Conservation (phyloP, 2,113 vertebrate species). For the Eurypyga helias region DNA sequence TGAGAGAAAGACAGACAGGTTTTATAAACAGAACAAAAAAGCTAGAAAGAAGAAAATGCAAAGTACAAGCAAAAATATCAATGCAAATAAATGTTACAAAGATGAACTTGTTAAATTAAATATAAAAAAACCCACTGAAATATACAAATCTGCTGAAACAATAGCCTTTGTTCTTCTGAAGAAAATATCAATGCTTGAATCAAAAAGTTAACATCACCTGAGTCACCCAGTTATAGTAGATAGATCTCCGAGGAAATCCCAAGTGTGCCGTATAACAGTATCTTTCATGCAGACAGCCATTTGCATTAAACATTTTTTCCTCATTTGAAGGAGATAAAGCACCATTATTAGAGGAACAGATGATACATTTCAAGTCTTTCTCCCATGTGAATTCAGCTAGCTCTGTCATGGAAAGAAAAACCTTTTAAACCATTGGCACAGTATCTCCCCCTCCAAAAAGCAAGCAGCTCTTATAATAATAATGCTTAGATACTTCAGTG, state of each 20-base stretch:
- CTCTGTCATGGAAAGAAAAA: not conserved
- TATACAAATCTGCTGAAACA: not conserved
- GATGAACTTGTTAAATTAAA: not conserved
- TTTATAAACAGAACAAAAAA: not conserved
- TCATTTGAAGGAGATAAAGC: slow-evolving; percentile 29
- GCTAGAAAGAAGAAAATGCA: not conserved
- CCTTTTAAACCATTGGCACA: not conserved
- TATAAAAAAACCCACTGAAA: not conserved
- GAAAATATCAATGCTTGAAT: not conserved
- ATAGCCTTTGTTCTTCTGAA: not conserved
- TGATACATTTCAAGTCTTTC: not conserved
- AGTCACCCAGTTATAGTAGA: not conserved
- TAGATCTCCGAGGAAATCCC: not conserved
- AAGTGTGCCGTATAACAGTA: not conserved
- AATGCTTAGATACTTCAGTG: not conserved
- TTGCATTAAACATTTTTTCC: slow-evolving; percentile 22
- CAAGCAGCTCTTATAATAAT: not conserved
- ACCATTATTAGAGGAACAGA: slow-evolving; percentile 7
- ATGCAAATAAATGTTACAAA: not conserved
- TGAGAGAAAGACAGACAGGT: not conserved
- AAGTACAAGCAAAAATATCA: not conserved
- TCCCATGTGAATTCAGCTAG: not conserved
- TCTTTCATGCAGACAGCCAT: not conserved
- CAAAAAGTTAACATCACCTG: not conserved
- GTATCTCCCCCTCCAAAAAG: not conserved